Evolutionary conservation across 2,888 invertebrate genomes (phyloP).

Genomic region (Pandemis heparana): DNA sequence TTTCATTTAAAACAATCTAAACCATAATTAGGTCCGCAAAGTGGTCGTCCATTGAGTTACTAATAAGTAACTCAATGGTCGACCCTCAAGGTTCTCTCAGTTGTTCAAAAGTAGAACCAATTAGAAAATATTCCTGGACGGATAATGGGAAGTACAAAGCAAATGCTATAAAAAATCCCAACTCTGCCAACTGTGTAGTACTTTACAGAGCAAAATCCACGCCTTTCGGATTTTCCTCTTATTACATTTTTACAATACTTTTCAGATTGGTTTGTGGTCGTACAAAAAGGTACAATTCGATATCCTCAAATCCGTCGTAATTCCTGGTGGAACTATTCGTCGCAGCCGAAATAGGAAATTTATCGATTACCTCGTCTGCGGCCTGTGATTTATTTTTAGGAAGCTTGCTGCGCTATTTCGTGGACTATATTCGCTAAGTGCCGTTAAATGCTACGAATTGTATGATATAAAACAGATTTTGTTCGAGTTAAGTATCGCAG

Average conservation of each 20-base stretch:
- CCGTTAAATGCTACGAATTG: background rate
- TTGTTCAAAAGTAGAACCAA: background rate
- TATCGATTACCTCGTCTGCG: constrained; percentile 25
- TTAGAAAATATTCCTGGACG: background rate
- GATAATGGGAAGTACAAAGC: too few relatives aligned
- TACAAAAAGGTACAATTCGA: constrained; percentile 28
- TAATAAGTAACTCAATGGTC: background rate
- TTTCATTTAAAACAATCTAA: too few relatives aligned
- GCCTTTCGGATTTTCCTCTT: constrained; percentile 1
- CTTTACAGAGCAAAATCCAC: background rate
- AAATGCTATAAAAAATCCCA: background rate
- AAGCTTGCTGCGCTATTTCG: constrained; percentile 1
- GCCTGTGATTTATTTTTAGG: constrained; percentile 38
- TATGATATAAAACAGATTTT: background rate
- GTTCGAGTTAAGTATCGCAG: background rate
- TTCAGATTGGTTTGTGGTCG: constrained; percentile 25
- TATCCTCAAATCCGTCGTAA: constrained; percentile 32
- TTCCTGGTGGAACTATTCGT: constrained; percentile 40
- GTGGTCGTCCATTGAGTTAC: too few relatives aligned
- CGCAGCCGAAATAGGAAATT: constrained; percentile 34
- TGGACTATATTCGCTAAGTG: background rate
- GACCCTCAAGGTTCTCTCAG: too few relatives aligned
- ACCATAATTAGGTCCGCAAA: too few relatives aligned
- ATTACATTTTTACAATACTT: constrained; percentile 24
- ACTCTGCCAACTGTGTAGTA: background rate